phyloP scores from a whole-genome alignment of 2,797 vertebrate genomes.

The Otolemur crassicaudatus region DNA sequence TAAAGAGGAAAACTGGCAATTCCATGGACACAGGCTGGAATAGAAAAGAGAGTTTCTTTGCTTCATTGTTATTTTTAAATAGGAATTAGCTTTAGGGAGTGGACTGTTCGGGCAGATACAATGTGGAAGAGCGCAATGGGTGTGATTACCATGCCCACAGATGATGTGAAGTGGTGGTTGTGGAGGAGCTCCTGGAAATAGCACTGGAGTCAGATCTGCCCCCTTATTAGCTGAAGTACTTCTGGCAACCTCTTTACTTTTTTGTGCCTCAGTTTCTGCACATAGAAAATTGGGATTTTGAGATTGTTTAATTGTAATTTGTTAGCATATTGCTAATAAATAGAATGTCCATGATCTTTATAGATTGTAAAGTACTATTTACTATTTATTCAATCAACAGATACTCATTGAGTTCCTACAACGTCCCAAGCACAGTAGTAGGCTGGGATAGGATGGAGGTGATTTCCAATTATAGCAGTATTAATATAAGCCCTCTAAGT shows the following conservation, averaged over 20 bases:
- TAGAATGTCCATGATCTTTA: slow-evolving; percentile 26
- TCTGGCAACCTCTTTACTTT: neutral
- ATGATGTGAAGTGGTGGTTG: slow-evolving; percentile 5
- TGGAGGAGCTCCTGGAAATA: slow-evolving; percentile 54
- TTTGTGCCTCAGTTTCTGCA: slow-evolving; percentile 11
- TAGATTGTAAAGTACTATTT: neutral
- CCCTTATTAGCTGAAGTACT: neutral
- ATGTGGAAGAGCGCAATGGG: slow-evolving; percentile 20
- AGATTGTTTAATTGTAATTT: slow-evolving; percentile 45
- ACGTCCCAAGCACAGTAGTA: neutral
- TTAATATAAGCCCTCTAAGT: neutral
- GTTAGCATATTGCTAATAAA: neutral
- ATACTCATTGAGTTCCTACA: neutral
- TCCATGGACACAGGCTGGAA: slow-evolving; percentile 50
- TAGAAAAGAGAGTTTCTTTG: slow-evolving; percentile 61
- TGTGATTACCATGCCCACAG: slow-evolving; percentile 67
- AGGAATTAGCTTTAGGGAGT: slow-evolving; percentile 51
- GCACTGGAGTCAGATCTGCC: neutral
- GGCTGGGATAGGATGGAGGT: neutral
- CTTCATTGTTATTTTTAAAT: slow-evolving; percentile 73
- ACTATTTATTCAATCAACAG: neutral
- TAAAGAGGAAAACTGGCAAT: slow-evolving; percentile 72
- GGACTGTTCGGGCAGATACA: slow-evolving; percentile 50
- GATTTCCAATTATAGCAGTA: neutral
- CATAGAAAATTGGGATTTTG: slow-evolving; percentile 25